phyloP scores from a whole-genome alignment of 2,113 vertebrate genomes.

The Holacanthus passer region DNA sequence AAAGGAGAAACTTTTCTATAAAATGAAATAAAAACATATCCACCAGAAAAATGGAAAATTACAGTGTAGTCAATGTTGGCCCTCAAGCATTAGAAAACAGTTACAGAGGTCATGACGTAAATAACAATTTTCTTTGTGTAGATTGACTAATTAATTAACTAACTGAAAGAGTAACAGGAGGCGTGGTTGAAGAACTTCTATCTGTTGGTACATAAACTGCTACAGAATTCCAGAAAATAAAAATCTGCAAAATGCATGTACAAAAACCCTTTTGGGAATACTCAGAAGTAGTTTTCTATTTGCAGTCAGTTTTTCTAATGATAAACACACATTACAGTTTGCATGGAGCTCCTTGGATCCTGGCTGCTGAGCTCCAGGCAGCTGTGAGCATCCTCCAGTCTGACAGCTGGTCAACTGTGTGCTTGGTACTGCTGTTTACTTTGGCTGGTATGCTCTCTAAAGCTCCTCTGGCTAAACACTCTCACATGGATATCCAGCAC shows the following conservation, averaged over 20 bases:
- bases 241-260: background rate
- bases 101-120: too few species aligned
- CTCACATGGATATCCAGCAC: constrained; percentile 7
- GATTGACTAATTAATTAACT: background rate
- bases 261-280: background rate
- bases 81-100: too few species aligned
- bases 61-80: too few species aligned
- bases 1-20: background rate
- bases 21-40: too few species aligned
- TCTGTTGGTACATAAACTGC: background rate
- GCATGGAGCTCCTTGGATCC: background rate
- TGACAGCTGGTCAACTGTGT: constrained; percentile 19
- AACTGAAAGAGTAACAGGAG: background rate
- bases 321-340: background rate
- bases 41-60: too few species aligned
- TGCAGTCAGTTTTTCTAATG: background rate
- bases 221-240: background rate
- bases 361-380: constrained; percentile 1
- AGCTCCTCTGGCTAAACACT: constrained; percentile 43
- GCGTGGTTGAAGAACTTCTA: background rate
- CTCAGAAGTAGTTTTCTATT: background rate
- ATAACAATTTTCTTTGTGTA: too few species aligned
- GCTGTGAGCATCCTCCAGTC: constrained; percentile 17
- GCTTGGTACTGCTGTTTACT: constrained; percentile 41
- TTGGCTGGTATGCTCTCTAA: constrained; percentile 21